Conservation (phyloP, 2,113 vertebrate species). For the Malurus alboscapulatus region DNA sequence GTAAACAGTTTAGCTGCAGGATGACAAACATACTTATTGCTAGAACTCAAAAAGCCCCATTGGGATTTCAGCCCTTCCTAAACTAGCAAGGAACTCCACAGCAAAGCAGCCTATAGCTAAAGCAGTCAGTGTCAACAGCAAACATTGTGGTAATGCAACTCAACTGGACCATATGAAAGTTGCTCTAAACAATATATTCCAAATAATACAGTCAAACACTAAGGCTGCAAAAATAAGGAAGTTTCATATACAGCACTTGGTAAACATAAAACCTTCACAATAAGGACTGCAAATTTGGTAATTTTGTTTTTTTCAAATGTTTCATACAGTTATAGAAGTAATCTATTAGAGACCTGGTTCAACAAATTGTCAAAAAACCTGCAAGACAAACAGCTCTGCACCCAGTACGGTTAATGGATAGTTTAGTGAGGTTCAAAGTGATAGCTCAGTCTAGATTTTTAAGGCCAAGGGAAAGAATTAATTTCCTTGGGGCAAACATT, state of each 20-base stretch:
- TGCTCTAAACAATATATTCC: not conserved
- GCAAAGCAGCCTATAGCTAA: not conserved
- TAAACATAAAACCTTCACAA: not conserved
- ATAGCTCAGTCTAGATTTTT: not conserved
- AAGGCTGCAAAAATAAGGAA: not conserved
- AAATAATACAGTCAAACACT: not conserved
- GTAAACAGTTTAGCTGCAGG: not conserved
- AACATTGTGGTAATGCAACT: not conserved
- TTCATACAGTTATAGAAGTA: not conserved
- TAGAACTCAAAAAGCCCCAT: not conserved
- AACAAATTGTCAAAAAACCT: not conserved
- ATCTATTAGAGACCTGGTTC: not conserved
- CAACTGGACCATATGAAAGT: not conserved
- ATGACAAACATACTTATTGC: not conserved
- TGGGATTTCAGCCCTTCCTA: not conserved
- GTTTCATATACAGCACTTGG: not conserved
- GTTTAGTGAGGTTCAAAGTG: not conserved
- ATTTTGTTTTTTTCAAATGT: not conserved
- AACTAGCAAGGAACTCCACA: not conserved
- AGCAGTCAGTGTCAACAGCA: not conserved
- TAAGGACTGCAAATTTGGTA: not conserved
- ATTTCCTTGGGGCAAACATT: not conserved
- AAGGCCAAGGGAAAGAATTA: not conserved
- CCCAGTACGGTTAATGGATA: not conserved
- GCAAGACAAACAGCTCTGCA: not conserved